Conservation (phyloP, 2,113 vertebrate species). For the Oncorhynchus kisutch region DNA sequence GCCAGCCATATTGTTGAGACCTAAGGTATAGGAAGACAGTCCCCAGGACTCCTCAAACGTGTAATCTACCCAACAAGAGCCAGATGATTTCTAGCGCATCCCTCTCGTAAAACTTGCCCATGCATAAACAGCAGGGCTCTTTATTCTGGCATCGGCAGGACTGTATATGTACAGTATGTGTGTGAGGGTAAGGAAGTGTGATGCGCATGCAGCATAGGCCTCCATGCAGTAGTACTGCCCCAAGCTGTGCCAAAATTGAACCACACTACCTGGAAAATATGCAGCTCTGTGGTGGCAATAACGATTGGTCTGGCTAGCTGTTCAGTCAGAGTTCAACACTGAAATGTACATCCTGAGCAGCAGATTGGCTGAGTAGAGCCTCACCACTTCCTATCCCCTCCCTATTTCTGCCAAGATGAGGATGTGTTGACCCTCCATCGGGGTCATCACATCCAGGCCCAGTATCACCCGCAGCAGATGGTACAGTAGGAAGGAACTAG, state of each 20-base stretch:
- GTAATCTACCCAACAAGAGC: constrained; percentile 39
- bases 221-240: neutral
- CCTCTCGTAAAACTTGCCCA: constrained; percentile 21
- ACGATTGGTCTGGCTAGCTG: constrained; percentile 40
- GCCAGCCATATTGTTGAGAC: constrained; percentile 27
- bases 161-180: neutral
- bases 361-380: constrained; percentile 46
- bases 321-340: constrained; percentile 11
- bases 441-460: constrained; percentile 11
- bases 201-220: neutral
- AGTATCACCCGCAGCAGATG: constrained; percentile 46
- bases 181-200: neutral
- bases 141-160: neutral
- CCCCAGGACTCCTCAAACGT: constrained; percentile 29
- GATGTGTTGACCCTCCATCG: constrained; percentile 2
- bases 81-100: constrained; percentile 22
- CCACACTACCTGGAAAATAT: neutral
- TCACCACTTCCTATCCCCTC: neutral
- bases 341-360: constrained; percentile 35
- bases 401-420: neutral
- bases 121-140: constrained; percentile 10
- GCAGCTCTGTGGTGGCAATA: constrained; percentile 7
- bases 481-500: neutral
- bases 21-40: constrained; percentile 25
- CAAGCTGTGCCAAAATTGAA: constrained; percentile 5